phyloP scores from a whole-genome alignment of 2,797 vertebrate species.

The Varecia variegata region DNA sequence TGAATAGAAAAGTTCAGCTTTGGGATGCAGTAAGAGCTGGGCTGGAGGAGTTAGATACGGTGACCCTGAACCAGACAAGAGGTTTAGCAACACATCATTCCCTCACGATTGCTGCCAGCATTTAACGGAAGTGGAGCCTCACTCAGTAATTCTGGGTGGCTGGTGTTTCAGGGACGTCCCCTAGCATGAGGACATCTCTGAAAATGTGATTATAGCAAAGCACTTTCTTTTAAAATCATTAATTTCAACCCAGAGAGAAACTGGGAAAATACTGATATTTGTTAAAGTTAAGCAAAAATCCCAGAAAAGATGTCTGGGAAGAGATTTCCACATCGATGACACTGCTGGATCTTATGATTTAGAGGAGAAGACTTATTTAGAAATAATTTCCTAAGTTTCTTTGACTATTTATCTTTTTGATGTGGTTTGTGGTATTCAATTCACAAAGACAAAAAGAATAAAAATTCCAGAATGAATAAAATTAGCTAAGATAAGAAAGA shows the following conservation, averaged over 20 bases:
- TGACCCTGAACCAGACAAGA: neutral
- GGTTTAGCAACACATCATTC: neutral
- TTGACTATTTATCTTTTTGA: neutral
- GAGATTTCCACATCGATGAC: neutral
- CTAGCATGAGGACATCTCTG: neutral
- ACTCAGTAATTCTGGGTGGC: neutral
- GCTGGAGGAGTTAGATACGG: neutral
- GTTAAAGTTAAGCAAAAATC: neutral
- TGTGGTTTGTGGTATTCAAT: neutral
- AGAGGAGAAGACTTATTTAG: neutral
- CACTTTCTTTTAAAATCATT: constrained; percentile 9
- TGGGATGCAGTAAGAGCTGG: neutral
- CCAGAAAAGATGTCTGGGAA: neutral
- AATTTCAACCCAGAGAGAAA: neutral
- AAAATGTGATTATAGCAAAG: neutral
- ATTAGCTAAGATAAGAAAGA: constrained; percentile 16
- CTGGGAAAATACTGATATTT: neutral
- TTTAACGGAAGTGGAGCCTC: neutral
- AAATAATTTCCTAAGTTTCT: neutral
- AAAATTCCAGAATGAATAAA: neutral
- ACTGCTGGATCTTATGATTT: neutral
- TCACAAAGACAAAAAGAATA: neutral
- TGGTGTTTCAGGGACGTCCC: neutral
- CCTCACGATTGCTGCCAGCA: neutral
- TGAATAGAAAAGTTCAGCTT: neutral